These are phyloP conservation scores for Crotalus viridis DNA, from an alignment of 2,113 vertebrate genomes.

Conservation along the genomic window DNA sequence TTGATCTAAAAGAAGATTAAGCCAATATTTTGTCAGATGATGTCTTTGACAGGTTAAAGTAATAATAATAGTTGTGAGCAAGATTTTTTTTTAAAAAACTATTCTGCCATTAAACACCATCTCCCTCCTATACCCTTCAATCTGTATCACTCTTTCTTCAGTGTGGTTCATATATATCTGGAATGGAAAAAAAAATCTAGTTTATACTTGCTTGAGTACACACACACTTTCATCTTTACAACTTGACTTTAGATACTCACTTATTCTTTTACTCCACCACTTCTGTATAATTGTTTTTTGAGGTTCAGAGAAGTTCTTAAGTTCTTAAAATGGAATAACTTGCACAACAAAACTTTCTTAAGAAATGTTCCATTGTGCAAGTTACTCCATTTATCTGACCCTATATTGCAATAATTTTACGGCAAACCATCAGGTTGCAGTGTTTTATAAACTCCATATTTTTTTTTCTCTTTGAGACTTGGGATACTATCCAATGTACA, in stretches of 20 bases:
- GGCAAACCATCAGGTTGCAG: not conserved
- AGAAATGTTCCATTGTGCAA: not conserved
- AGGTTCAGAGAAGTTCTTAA: not conserved
- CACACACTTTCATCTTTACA: not conserved
- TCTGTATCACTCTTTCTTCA: not conserved
- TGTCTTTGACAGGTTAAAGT: slow-evolving; percentile 1
- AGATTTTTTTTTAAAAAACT: not conserved
- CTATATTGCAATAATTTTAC: not conserved
- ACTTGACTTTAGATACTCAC: too few species aligned
- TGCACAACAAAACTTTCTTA: not conserved
- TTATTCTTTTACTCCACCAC: not conserved
- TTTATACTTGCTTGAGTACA: not conserved
- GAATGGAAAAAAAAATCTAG: not conserved
- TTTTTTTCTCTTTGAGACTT: not conserved
- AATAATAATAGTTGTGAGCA: not conserved
- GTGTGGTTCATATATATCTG: not conserved
- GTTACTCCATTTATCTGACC: not conserved
- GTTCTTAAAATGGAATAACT: not conserved
- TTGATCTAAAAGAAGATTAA: slow-evolving; percentile 5
- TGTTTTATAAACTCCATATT: not conserved
- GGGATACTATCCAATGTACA: not conserved
- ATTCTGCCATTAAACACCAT: not conserved
- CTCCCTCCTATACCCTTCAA: not conserved
- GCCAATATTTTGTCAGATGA: not conserved
- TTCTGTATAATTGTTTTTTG: not conserved